Conservation (phyloP, 1,140 invertebrate genomes). For the Lepidurus packardi region DNA sequence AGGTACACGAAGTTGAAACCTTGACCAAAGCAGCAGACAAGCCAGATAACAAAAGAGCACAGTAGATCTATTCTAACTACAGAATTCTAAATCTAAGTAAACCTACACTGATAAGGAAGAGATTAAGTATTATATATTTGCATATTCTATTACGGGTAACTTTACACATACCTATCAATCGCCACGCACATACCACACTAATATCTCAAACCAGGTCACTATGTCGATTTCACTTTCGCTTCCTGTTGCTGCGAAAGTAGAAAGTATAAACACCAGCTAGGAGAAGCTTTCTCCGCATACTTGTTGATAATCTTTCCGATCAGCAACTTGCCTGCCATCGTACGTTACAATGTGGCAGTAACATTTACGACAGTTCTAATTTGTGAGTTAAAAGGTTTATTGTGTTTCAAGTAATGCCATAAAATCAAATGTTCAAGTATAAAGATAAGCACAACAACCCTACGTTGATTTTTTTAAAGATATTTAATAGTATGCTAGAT, state of each 20-base stretch:
- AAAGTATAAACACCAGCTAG: not conserved
- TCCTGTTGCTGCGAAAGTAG: not conserved
- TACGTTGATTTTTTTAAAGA: no score
- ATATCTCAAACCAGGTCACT: not conserved
- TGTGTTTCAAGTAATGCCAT: no score
- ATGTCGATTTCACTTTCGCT: conserved; percentile 15
- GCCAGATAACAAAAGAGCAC: not conserved
- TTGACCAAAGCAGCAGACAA: not conserved
- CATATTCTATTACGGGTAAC: no score
- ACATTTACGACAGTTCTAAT: no score
- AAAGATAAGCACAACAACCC: no score
- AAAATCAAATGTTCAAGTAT: no score
- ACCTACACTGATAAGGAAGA: not conserved
- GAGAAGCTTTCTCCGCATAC: not conserved
- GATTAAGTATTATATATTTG: no score
- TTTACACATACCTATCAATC: not conserved
- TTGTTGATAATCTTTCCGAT: not conserved
- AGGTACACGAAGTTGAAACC: not conserved
- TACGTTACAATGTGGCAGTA: not conserved
- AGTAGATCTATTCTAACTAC: not conserved
- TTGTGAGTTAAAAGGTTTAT: no score
- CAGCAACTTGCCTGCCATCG: not conserved
- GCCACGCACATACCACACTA: not conserved
- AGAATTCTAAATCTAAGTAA: not conserved
- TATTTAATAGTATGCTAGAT: no score